phyloP scores from a whole-genome alignment of 2,888 invertebrate species.

The Scrobipalpa atriplicella region DNA sequence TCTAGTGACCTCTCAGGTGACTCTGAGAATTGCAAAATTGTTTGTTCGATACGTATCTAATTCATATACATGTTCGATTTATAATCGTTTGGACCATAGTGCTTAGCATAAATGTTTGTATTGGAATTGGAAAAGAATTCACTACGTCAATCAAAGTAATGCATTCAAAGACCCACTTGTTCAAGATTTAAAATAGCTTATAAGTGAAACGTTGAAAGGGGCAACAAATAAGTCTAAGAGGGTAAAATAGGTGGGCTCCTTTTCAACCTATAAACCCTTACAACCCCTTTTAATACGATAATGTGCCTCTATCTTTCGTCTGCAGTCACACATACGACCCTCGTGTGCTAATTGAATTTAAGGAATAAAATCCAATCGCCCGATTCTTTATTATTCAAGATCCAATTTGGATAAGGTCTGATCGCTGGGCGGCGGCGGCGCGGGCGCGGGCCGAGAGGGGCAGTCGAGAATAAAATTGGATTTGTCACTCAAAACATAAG shows the following conservation, averaged over 20 bases:
- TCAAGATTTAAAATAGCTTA: constrained; percentile 9
- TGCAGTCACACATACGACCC: constrained; percentile 81
- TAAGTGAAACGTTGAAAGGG: constrained; percentile 1
- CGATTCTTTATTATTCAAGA: constrained; percentile 84
- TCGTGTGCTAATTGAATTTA: constrained; percentile 83
- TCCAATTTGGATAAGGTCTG: constrained; percentile 84
- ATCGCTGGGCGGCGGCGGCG: constrained; percentile 60
- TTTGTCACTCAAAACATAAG: constrained; percentile 83
- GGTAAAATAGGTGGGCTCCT: constrained; percentile 42
- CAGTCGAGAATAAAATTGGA: constrained; percentile 81
- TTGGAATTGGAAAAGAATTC: constrained; percentile 19
- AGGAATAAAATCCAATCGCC: constrained; percentile 84
- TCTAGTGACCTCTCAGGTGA: neutral
- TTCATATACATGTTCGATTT: constrained; percentile 27
- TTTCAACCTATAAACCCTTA: constrained; percentile 57
- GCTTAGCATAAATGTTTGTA: constrained; percentile 15
- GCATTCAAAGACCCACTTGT: constrained; percentile 22
- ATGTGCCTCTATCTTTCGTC: constrained; percentile 80
- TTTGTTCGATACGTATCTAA: constrained; percentile 20
- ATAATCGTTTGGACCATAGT: constrained; percentile 27
- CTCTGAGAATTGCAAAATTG: constrained; percentile 33
- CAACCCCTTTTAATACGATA: constrained; percentile 78
- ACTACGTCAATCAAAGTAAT: constrained; percentile 18
- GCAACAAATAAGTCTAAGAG: constrained; percentile 17
- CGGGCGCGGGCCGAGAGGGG: constrained; percentile 64